Evolutionary conservation across 1,140 invertebrate species (phyloP).

Genomic region (Psix sp.): DNA sequence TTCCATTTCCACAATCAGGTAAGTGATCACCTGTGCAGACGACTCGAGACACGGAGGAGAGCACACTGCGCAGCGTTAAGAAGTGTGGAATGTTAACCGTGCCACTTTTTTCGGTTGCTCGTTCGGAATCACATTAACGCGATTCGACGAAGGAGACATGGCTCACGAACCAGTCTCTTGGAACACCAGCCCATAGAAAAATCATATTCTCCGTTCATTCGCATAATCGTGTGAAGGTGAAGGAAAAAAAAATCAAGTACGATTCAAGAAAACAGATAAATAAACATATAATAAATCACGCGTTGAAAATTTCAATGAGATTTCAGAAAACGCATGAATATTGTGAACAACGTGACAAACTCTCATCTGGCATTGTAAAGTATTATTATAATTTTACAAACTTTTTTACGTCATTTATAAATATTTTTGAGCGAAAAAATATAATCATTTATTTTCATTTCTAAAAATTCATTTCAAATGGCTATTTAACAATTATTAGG

Average conservation of each 20-base stretch:
- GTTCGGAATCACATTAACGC: constrained; percentile 60
- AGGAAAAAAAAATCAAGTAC: constrained; percentile 28
- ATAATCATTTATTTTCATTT: no score
- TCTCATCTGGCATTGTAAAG: no score
- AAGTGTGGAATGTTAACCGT: constrained; percentile 61
- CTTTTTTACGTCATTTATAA: no score
- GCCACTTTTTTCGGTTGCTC: constrained; percentile 59
- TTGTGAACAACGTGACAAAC: no score
- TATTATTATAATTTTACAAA: no score
- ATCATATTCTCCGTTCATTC: constrained; percentile 50
- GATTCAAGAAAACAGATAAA: constrained; percentile 10
- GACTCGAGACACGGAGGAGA: constrained; percentile 43
- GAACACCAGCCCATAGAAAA: constrained; percentile 40
- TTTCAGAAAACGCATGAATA: neutral
- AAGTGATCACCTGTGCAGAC: constrained; percentile 57
- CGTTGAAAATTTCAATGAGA: neutral
- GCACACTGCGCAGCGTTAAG: constrained; percentile 46
- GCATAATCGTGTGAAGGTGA: constrained; percentile 56
- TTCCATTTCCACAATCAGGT: constrained; percentile 61
- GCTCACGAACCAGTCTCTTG: constrained; percentile 55
- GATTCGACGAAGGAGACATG: constrained; percentile 55
- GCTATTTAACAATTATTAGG: no score
- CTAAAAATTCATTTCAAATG: no score
- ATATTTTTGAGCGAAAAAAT: no score
- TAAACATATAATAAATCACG: constrained; percentile 3